A percentile compares a stretch with the other conserved stretches of the same genome.
These are phyloP conservation scores for Artibeus jamaicensis DNA, from an alignment of 2,797 vertebrate genomes.

Conservation along the genomic window DNA sequence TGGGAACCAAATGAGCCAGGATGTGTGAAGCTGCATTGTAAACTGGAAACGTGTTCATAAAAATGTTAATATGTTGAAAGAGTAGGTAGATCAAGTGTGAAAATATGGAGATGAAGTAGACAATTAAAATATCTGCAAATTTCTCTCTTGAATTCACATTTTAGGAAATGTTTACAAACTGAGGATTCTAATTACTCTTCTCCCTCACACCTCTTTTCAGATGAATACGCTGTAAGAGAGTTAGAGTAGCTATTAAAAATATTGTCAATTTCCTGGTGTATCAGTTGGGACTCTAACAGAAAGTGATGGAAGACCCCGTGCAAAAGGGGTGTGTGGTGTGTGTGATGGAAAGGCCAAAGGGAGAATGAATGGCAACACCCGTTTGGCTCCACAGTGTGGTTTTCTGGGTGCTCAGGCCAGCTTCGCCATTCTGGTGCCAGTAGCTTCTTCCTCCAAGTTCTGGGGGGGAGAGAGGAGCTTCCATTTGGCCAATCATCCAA, in stretches of 20 bases:
- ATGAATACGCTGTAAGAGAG: background rate
- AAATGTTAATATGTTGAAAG: slow-evolving; percentile 53
- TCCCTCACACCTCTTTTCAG: slow-evolving; percentile 47
- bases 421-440: background rate
- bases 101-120: slow-evolving; percentile 40
- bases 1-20: background rate
- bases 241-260: background rate
- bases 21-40: slow-evolving; percentile 26
- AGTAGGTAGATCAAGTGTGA: slow-evolving; percentile 63
- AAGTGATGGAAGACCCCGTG: accelerated
- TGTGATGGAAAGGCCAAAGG: background rate
- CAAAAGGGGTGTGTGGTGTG: too few species aligned
- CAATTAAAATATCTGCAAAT: slow-evolving; percentile 69
- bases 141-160: slow-evolving; percentile 71
- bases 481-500: background rate
- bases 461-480: background rate
- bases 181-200: slow-evolving; percentile 70
- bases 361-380: background rate
- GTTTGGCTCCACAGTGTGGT: too few species aligned
- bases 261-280: background rate
- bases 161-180: slow-evolving; percentile 72
- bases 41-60: slow-evolving; percentile 31
- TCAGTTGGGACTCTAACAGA: background rate
- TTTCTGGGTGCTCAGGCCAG: background rate
- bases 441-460: background rate